Evolutionary conservation across 1,140 invertebrate genomes (phyloP), one percentile per base, ranked within the genome.

Genomic region (Drosophila sp.): DNA sequence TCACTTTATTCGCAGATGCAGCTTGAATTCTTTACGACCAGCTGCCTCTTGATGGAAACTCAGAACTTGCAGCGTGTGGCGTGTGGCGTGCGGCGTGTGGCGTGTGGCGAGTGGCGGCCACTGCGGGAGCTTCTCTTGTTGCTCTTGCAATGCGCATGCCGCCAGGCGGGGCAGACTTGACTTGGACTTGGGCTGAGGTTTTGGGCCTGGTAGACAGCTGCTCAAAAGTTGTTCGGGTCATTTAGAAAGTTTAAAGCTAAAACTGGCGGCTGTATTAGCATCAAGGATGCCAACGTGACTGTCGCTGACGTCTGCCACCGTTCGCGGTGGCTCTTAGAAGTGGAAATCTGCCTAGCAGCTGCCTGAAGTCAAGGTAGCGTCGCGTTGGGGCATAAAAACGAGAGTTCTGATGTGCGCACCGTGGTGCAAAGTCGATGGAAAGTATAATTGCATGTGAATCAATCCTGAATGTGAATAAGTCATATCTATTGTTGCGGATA

Each of bases 191-290:
- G 54, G 29, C 7, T 8, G 32, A 25, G 25, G 32, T 13, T 8
- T 34, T 43, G 53, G 51, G 21, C 8, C 34, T 51, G 53, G 45
- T 32, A 84, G 82, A 79, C 79, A 87, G 83, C 83, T 87, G 83
- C 76, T 89, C 79, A 87, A 77, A 87, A 89, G 67, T 87, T 87
- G 82, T 79, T 76, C 53, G 71, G 82, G 82, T 87, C 82, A 87
- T 87, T 86, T 87, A 76, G 61, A 57, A 87, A 87, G 83, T 87
- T 87, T 71, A 82, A 82, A 76, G 76, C 80, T 79, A 69, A 83
- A 69, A 81, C 78, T 83, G 80, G 63, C 63, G 75, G 40, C 57
- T 40, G 65, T 69, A 69, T 61, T 61, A 69, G 57, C 57, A 67
- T 62, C 58, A 73, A 69, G 50, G 36, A 41, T 32, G 41, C 14